Percentiles rank a stretch among this genome's conserved stretches.
Evolutionary conservation across 2,113 vertebrate species (phyloP).

Genomic region (Pholis gunnellus): DNA sequence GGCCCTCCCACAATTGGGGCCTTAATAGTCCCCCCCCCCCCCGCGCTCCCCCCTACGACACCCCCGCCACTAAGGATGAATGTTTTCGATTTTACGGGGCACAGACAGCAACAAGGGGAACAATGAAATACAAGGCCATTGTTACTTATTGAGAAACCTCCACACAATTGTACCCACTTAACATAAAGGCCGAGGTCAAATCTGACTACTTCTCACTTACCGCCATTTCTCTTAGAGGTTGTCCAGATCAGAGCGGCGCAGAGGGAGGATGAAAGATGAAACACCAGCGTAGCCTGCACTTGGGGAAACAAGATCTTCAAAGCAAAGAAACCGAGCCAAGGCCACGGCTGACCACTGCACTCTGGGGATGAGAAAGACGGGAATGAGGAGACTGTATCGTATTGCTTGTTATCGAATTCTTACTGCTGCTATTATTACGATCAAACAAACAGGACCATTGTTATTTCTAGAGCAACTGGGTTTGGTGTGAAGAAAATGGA

Average conservation of each 20-base stretch:
- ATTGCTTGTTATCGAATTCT: conserved; percentile 59
- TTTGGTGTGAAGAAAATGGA: conserved; percentile 15
- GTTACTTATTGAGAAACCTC: background rate
- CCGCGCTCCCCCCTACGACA: too few relatives aligned
- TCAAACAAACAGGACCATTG: conserved; percentile 28
- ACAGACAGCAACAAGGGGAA: too few relatives aligned
- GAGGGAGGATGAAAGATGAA: conserved; percentile 44
- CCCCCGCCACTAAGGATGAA: too few relatives aligned
- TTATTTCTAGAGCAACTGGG: conserved; percentile 43
- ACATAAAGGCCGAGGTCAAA: conserved; percentile 3
- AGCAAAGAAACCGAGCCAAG: conserved; percentile 35
- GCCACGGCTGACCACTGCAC: conserved; percentile 27
- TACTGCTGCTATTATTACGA: conserved; percentile 24
- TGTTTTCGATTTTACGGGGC: too few relatives aligned
- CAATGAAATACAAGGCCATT: background rate
- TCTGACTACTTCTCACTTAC: background rate
- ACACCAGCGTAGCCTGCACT: background rate
- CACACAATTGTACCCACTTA: conserved; percentile 4
- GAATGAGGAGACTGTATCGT: conserved; percentile 48
- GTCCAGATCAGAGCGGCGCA: conserved; percentile 6
- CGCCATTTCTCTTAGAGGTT: conserved; percentile 8
- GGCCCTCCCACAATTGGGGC: too few relatives aligned
- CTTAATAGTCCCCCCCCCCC: too few relatives aligned
- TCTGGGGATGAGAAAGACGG: conserved; percentile 52
- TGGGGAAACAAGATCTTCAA: conserved; percentile 55